Evolutionary conservation across 2,888 invertebrate genomes (phyloP).

Genomic region (Stenodema calcarata): DNA sequence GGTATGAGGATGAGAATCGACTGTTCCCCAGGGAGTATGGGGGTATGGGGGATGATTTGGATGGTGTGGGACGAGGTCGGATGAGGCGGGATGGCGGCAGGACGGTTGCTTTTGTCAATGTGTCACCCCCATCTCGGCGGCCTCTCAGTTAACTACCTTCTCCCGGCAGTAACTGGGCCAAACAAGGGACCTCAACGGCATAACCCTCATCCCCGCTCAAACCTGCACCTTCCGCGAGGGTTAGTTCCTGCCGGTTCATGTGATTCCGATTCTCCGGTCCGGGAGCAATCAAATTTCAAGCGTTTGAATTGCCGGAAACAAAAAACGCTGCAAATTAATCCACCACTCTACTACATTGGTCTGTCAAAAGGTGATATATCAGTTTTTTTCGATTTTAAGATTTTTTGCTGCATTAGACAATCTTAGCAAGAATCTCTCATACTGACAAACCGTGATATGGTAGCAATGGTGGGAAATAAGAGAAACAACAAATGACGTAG

Average conservation of each 20-base stretch:
- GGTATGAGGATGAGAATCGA: slow-evolving; percentile 10
- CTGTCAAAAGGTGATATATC: too few species aligned
- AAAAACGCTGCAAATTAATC: too few species aligned
- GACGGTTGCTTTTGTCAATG: background rate
- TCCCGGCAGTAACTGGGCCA: background rate
- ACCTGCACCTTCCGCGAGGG: background rate
- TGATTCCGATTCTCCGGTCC: background rate
- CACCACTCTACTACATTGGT: too few species aligned
- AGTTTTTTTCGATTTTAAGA: too few species aligned
- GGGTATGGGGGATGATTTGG: background rate
- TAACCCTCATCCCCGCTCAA: background rate
- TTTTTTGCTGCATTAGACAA: too few species aligned
- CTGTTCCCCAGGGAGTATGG: background rate
- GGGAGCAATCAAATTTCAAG: background rate
- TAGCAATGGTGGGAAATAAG: too few species aligned
- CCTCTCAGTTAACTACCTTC: background rate
- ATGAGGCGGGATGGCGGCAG: background rate
- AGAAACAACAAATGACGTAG: too few species aligned
- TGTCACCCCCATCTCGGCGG: background rate
- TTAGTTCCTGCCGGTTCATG: background rate
- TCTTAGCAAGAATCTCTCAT: too few species aligned
- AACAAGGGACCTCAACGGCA: background rate
- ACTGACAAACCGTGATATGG: too few species aligned
- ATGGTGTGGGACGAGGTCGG: background rate
- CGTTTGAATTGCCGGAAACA: background rate